Evolutionary conservation across 2,113 vertebrate species (phyloP).

Genomic region (Ophiodon elongatus): DNA sequence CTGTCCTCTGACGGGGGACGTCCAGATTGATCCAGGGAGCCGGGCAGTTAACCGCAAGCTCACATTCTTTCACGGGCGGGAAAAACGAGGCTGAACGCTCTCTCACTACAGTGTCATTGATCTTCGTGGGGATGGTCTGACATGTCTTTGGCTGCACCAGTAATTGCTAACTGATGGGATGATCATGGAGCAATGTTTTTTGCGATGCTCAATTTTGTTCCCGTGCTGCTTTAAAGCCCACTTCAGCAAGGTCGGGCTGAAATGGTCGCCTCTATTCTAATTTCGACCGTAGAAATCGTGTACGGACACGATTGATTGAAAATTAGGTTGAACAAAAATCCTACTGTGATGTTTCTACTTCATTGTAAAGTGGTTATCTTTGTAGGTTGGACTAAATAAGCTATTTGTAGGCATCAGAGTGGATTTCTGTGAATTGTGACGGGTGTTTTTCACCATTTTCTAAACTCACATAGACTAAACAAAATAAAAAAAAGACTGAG

Average conservation of each 20-base stretch:
- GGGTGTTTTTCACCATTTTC: neutral
- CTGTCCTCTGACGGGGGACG: conserved; percentile 25
- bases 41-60: conserved; percentile 30
- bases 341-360: no score
- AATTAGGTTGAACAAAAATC: neutral
- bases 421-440: neutral
- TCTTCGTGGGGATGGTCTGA: conserved; percentile 20
- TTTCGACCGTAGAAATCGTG: neutral
- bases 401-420: no score
- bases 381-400: no score
- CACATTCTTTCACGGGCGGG: conserved; percentile 9
- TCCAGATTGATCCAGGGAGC: conserved; percentile 49
- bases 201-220: neutral
- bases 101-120: neutral
- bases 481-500: neutral
- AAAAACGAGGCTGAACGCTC: conserved; percentile 12
- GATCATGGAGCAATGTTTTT: neutral
- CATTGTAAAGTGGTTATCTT: no score
- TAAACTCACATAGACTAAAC: neutral
- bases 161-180: conserved; percentile 9
- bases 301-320: neutral
- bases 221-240: neutral
- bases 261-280: neutral
- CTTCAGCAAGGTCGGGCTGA: neutral
- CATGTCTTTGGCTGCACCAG: neutral